A percentile compares a stretch with the other conserved stretches of the same genome.
phyloP scores from a whole-genome alignment of 2,797 vertebrate species.

The Chiroxiphia lanceolata region DNA sequence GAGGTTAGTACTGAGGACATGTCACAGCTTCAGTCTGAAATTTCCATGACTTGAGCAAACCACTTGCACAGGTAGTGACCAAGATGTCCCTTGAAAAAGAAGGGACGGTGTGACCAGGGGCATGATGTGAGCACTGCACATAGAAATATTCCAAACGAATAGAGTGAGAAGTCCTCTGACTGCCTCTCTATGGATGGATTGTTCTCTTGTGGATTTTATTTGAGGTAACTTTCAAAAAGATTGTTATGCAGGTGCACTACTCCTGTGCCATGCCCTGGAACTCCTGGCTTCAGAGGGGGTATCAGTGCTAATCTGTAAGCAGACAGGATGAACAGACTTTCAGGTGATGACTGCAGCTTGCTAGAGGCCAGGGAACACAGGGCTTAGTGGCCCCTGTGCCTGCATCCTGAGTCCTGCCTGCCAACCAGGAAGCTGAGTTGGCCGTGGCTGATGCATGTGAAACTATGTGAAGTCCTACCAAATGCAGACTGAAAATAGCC shows the following conservation, averaged over 20 bases:
- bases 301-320: not conserved
- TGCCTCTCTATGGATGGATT: not conserved
- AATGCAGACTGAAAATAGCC: not conserved
- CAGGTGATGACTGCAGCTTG: not conserved
- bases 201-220: not conserved
- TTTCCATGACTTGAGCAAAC: not conserved
- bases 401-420: not conserved
- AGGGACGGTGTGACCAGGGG: not conserved
- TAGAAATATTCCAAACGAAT: not conserved
- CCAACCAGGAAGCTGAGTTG: not conserved
- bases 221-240: not conserved
- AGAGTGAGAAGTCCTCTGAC: accelerated
- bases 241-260: accelerated
- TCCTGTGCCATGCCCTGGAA: not conserved
- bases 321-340: not conserved
- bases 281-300: accelerated
- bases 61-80: not conserved
- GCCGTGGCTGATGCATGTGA: not conserved
- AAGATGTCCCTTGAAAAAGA: not conserved
- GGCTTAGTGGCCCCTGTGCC: not conserved
- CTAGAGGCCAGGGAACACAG: accelerated
- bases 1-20: not conserved
- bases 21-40: not conserved
- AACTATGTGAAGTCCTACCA: not conserved
- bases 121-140: accelerated